Percentiles rank a stretch among this genome's conserved stretches.
Evolutionary conservation across 2,888 invertebrate genomes (phyloP).

Genomic region (Scaptomyza parva): DNA sequence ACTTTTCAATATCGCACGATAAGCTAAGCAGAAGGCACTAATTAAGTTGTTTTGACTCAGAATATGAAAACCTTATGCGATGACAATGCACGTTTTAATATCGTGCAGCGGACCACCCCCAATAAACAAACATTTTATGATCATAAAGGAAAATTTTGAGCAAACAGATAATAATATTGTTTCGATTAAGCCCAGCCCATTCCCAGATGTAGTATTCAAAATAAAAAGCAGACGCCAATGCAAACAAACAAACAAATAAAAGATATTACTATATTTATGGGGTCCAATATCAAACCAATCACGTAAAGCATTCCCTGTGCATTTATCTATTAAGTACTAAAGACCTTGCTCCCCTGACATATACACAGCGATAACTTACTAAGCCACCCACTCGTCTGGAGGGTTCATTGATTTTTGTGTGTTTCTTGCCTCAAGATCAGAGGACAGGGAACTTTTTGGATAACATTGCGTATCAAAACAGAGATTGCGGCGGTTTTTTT

Average conservation of each 20-base stretch:
- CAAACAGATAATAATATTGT: constrained; percentile 51
- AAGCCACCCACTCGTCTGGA: constrained; percentile 10
- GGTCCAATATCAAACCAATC: constrained; percentile 34
- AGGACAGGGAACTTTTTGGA: constrained; percentile 11
- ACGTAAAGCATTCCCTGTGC: constrained; percentile 16
- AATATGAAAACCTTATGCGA: constrained; percentile 11
- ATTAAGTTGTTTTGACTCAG: constrained; percentile 2
- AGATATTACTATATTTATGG: constrained; percentile 24
- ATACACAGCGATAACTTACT: constrained; percentile 8
- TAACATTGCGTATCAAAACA: constrained; percentile 38
- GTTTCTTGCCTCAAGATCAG: constrained; percentile 44
- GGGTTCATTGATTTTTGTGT: constrained; percentile 49
- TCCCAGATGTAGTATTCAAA: constrained; percentile 28
- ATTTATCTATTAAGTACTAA: not conserved
- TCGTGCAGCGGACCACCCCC: constrained; percentile 31
- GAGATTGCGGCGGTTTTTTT: constrained; percentile 29
- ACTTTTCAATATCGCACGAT: constrained; percentile 24
- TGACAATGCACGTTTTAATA: constrained; percentile 37
- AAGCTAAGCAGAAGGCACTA: constrained; percentile 22
- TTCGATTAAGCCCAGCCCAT: constrained; percentile 26
- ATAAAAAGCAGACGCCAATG: constrained; percentile 39
- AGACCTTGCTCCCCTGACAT: constrained; percentile 47
- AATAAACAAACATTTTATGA: constrained; percentile 56
- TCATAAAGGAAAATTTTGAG: constrained; percentile 64
- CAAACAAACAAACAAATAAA: constrained; percentile 62